Conservation (phyloP, 2,888 invertebrate genomes). For the Agrochola lota region DNA sequence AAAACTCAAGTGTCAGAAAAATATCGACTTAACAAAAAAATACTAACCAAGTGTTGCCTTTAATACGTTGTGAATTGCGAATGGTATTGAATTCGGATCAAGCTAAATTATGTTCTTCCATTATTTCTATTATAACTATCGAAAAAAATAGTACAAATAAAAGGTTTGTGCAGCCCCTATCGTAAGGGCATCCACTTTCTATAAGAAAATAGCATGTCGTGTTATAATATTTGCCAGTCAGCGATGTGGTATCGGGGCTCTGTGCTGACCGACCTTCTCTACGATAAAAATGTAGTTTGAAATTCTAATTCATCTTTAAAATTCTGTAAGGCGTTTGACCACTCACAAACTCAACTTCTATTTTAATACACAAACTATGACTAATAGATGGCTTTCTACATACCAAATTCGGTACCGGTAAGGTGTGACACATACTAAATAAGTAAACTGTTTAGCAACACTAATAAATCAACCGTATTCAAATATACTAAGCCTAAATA, state of each 20-base stretch:
- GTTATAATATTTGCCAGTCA: neutral
- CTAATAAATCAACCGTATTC: conserved; percentile 55
- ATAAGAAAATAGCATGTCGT: too few relatives aligned
- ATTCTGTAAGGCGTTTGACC: conserved; percentile 18
- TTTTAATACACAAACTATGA: conserved; percentile 49
- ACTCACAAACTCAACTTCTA: conserved; percentile 30
- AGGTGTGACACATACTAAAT: conserved; percentile 59
- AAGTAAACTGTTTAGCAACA: conserved; percentile 41
- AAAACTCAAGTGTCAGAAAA: neutral
- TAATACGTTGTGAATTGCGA: neutral
- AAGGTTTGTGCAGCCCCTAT: neutral
- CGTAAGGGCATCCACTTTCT: neutral
- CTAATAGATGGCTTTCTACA: conserved; percentile 60
- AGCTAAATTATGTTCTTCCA: neutral
- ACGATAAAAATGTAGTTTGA: neutral
- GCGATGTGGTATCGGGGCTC: too few relatives aligned
- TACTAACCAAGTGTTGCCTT: conserved; percentile 1
- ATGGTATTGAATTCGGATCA: neutral
- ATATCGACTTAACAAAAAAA: neutral
- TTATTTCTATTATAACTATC: too few relatives aligned
- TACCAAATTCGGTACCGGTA: conserved; percentile 59
- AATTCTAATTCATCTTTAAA: conserved; percentile 9
- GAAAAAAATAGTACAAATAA: too few relatives aligned
- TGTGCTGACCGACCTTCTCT: neutral
- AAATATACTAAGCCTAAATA: conserved; percentile 27